Conservation (phyloP, 2,797 vertebrate genomes). For the Neomorphus geoffroyi region DNA sequence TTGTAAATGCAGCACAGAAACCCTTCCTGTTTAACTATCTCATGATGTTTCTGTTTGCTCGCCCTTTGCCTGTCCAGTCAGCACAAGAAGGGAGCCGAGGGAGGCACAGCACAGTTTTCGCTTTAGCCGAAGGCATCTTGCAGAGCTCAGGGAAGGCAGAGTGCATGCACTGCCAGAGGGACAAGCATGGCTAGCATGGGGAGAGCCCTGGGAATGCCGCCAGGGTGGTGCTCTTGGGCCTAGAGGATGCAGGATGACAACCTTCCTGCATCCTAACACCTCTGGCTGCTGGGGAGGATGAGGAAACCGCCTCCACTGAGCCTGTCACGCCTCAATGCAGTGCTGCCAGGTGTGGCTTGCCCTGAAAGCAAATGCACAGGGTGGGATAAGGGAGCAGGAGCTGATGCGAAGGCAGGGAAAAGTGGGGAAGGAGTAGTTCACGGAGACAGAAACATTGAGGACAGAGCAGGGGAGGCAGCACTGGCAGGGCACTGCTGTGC, state of each 20-base stretch:
- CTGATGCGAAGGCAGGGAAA: not conserved
- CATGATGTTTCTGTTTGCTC: not conserved
- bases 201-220: not conserved
- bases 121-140: rapidly evolving
- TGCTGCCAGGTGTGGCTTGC: rapidly evolving
- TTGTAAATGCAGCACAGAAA: not conserved
- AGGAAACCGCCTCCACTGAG: not conserved
- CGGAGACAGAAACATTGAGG: rapidly evolving
- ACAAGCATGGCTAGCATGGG: not conserved
- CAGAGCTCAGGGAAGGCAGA: not conserved
- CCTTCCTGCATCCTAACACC: rapidly evolving
- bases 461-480: not conserved
- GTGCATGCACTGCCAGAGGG: rapidly evolving
- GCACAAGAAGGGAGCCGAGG: rapidly evolving
- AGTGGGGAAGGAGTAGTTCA: rapidly evolving
- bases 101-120: not conserved
- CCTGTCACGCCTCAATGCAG: not conserved
- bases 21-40: not conserved
- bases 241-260: not conserved
- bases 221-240: not conserved
- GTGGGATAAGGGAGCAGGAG: too few relatives aligned
- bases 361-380: rapidly evolving
- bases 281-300: not conserved
- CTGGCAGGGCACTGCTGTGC: not conserved
- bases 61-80: not conserved